These are phyloP conservation scores for Labrus mixtus DNA, from an alignment of 2,113 vertebrate genomes.

Conservation along the genomic window DNA sequence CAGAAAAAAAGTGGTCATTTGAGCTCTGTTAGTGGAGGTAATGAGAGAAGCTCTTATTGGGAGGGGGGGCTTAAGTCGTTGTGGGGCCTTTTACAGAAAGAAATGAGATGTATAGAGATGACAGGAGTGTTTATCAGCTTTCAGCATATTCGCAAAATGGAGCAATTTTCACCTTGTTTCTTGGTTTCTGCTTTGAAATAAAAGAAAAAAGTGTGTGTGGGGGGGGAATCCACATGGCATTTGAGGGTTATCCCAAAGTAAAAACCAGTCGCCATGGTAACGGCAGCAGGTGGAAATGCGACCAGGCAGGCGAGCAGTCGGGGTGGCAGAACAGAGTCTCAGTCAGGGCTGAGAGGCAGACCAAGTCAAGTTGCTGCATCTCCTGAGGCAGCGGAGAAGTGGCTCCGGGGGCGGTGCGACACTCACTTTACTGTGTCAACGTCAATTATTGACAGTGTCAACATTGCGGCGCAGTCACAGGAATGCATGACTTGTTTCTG, in stretches of 20 bases:
- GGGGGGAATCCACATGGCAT: background rate
- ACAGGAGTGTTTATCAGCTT: constrained; percentile 13
- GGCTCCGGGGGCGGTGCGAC: constrained; percentile 24
- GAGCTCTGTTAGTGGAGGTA: constrained; percentile 32
- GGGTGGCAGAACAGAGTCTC: constrained; percentile 27
- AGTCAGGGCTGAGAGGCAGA: constrained; percentile 42
- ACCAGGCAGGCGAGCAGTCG: constrained; percentile 26
- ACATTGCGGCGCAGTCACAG: constrained; percentile 54
- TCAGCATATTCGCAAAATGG: constrained; percentile 49
- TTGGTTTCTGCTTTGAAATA: constrained; percentile 31
- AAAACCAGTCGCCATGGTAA: constrained; percentile 72
- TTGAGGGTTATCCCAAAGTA: constrained; percentile 55
- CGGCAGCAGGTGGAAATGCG: constrained; percentile 68
- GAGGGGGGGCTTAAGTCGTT: background rate
- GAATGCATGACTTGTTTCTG: constrained; percentile 11
- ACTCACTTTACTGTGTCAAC: constrained; percentile 39
- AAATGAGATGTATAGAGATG: constrained; percentile 1
- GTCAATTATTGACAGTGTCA: constrained; percentile 77
- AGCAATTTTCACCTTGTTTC: constrained; percentile 39
- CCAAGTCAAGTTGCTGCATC: constrained; percentile 17
- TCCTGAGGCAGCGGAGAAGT: constrained; percentile 39
- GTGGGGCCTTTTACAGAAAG: constrained; percentile 10
- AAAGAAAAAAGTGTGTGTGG: constrained; percentile 2
- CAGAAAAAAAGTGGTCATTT: constrained; percentile 35
- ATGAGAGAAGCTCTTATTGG: constrained; percentile 20